Base-by-base conservation (phyloP, 2,113 vertebrate genomes). In the Hystrix brachyura region DNA sequence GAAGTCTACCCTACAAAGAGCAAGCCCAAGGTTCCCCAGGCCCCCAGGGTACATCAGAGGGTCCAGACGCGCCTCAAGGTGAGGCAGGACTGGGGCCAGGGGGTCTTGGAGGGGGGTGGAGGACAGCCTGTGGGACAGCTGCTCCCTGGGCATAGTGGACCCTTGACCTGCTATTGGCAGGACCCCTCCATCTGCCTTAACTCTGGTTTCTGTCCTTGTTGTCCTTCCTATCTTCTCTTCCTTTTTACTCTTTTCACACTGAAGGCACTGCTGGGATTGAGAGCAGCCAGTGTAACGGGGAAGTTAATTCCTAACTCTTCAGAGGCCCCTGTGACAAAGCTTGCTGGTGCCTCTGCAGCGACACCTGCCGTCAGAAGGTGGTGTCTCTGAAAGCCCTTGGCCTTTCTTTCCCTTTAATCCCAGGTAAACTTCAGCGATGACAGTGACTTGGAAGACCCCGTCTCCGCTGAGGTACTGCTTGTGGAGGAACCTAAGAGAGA, bases 371-470 rank as follows among this genome's bases (percentile, higher is more conserved):
- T 72, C 46, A 19, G 51, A 48, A 43, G 10, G 19, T 46, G 19
- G 62, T 84, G 78, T 69, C 72, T 78, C 55, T 94, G n/a, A 96
- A 29, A 15, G 27, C 51, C 29, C 38, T 78, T 43, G 69, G n/a
- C 60, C 48, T 83, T 65, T 80, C 29, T 87, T 86, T 95, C 23
- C 32, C 53, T 53, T 53, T 62, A 21, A 71, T 93, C 60, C 46
- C 93, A 99, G 99, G 98, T 99, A 94, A 98, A 97, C 0, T 99
- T 99, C 95, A 99, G 99, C 0, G 99, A 99, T 51, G 99, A 99
- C 97, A 98, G 99, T 8, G 99, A 99, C 59, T 0, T 92, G 0
- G 99, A 99, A 95, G 96, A 98, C n/a, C 96, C 27, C 65, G 23
- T 94, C 48, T 88, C 92, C 48, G 51, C 59, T 60, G 92, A 78